A percentile compares a stretch with the other conserved stretches of the same genome.
Evolutionary conservation across 2,888 invertebrate genomes (phyloP).

Genomic region (Cataglyphis livida): DNA sequence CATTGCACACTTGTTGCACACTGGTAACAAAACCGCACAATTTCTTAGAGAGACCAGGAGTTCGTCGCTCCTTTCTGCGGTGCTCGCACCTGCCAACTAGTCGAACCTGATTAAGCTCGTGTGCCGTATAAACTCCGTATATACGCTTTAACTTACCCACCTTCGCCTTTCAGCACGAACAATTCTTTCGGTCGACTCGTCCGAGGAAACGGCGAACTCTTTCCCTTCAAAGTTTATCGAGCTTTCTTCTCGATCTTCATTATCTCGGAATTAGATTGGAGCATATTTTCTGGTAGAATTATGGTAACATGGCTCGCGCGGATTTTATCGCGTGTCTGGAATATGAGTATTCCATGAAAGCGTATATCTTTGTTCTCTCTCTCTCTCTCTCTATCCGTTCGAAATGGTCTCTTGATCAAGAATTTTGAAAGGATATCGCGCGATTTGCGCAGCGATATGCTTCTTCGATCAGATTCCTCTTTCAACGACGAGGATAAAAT

Average conservation of each 20-base stretch:
- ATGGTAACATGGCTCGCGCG: slow-evolving; percentile 27
- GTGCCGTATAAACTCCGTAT: slow-evolving; percentile 72
- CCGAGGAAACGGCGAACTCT: slow-evolving; percentile 13
- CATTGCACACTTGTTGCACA: slow-evolving; percentile 65
- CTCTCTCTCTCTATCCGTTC: not conserved
- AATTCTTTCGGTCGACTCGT: slow-evolving; percentile 59
- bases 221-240: slow-evolving; percentile 44
- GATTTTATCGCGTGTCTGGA: slow-evolving; percentile 40
- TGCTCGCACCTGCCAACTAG: slow-evolving; percentile 84
- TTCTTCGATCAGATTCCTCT: not conserved
- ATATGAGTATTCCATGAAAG: not conserved
- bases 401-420: not conserved
- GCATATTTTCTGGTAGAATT: not conserved
- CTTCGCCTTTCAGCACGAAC: slow-evolving; percentile 57
- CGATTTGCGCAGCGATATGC: slow-evolving; percentile 27
- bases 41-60: slow-evolving; percentile 71
- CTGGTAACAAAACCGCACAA: slow-evolving; percentile 59
- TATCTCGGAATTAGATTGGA: slow-evolving; percentile 5
- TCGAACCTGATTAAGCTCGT: slow-evolving; percentile 85
- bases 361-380: slow-evolving; percentile 23
- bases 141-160: slow-evolving; percentile 57
- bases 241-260: slow-evolving; percentile 47
- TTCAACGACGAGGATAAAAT: slow-evolving; percentile 9
- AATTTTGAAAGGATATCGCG: slow-evolving; percentile 25
- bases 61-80: slow-evolving; percentile 64